Evolutionary conservation across 2,797 vertebrate genomes (phyloP).

Genomic region (Leuciscus waleckii): DNA sequence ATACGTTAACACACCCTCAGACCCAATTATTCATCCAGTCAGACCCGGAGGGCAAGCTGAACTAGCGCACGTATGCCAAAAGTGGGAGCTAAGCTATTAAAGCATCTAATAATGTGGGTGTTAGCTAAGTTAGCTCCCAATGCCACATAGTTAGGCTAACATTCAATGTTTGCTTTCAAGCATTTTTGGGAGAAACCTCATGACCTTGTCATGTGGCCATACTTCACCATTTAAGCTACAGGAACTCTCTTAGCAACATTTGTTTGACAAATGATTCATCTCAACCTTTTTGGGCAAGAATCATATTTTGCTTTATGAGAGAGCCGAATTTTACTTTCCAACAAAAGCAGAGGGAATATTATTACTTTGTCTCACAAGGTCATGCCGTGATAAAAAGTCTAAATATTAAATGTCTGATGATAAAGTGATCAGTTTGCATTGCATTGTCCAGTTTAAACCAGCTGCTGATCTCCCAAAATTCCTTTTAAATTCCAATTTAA

Average conservation of each 20-base stretch:
- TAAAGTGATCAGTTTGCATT: neutral
- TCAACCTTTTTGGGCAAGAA: neutral
- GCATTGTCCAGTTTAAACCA: neutral
- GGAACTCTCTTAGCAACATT: neutral
- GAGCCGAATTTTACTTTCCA: neutral
- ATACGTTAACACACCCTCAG: conserved; percentile 1
- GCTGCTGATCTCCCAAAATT: neutral
- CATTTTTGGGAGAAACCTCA: neutral
- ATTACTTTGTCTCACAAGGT: neutral
- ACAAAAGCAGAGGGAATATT: neutral
- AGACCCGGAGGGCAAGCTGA: neutral
- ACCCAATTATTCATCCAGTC: conserved; percentile 23
- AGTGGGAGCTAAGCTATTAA: neutral
- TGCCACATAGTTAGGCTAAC: neutral
- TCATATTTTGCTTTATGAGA: neutral
- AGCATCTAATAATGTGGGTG: neutral
- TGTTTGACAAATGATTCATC: conserved; percentile 8
- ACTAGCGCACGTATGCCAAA: neutral
- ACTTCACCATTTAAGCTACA: neutral
- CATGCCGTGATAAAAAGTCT: neutral
- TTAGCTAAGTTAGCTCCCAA: neutral
- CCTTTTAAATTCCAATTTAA: neutral
- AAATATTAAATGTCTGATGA: neutral
- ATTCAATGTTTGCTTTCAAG: neutral
- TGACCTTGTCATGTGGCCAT: neutral